Percentiles rank a stretch among this genome's conserved stretches.
phyloP scores from a whole-genome alignment of 1,140 invertebrate genomes.

The Zaprionus kolodkinae region DNA sequence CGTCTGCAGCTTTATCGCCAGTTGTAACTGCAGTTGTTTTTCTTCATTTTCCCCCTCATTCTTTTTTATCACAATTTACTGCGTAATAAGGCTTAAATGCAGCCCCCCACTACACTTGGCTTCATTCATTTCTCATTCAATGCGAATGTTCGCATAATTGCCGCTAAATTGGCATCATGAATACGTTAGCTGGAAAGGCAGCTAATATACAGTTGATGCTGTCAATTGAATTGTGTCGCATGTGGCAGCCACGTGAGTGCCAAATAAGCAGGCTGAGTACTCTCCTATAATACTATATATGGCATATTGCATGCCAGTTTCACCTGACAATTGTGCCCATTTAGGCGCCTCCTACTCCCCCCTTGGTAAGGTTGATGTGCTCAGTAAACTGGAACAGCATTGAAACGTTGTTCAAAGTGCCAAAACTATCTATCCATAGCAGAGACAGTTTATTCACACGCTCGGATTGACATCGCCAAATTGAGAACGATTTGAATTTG shows the following conservation, averaged over 20 bases:
- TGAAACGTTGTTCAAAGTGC: constrained; percentile 14
- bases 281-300: constrained; percentile 6
- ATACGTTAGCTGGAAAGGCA: constrained; percentile 42
- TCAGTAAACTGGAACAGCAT: constrained; percentile 65
- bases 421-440: constrained; percentile 25
- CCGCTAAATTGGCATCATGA: constrained; percentile 32
- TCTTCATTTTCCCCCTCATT: constrained; percentile 2
- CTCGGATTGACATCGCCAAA: constrained; percentile 13
- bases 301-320: constrained; percentile 59
- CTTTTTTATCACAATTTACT: constrained; percentile 45
- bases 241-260: constrained; percentile 66
- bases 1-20: constrained; percentile 25
- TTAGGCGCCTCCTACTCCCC: not conserved
- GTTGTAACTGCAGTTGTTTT: constrained; percentile 15
- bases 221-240: constrained; percentile 70
- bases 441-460: constrained; percentile 15
- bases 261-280: constrained; percentile 10
- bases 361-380: constrained; percentile 40
- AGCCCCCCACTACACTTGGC: constrained; percentile 22
- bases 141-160: constrained; percentile 52
- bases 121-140: constrained; percentile 21
- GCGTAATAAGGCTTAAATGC: constrained; percentile 35
- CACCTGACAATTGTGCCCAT: constrained; percentile 41
- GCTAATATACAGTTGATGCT: constrained; percentile 35
- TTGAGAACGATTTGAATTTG: constrained; percentile 4